A percentile compares a stretch with the other conserved stretches of the same genome.
Conservation (phyloP, 2,888 invertebrate genomes). For the Tetropium fuscum region DNA sequence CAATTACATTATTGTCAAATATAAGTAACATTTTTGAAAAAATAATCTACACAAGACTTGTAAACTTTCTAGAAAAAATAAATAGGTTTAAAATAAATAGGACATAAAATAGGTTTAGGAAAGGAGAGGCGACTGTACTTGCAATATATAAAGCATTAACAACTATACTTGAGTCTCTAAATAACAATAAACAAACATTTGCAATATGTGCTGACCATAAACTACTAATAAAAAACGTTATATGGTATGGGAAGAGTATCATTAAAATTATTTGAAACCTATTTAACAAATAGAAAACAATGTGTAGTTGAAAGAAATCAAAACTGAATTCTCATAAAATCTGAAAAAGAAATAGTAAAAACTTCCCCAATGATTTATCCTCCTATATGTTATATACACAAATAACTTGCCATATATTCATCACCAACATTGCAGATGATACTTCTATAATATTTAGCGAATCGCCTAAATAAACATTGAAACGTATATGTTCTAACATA, state of each 20-base stretch:
- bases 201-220: background rate
- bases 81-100: too few species aligned
- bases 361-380: background rate
- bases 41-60: too few species aligned
- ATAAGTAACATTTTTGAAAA: too few species aligned
- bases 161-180: background rate
- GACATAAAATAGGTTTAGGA: too few species aligned
- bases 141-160: background rate
- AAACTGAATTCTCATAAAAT: background rate
- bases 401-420: background rate
- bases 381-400: background rate
- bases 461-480: background rate
- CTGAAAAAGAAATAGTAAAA: background rate
- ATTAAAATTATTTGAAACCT: background rate
- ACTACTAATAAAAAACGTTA: background rate
- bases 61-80: too few species aligned
- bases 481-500: too few species aligned
- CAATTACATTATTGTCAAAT: too few species aligned
- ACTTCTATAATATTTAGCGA: background rate
- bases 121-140: background rate
- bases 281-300: background rate
- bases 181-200: background rate
- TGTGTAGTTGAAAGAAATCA: background rate
- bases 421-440: background rate
- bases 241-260: background rate